A percentile compares a stretch with the other conserved stretches of the same genome.
Evolutionary conservation across 2,888 invertebrate genomes (phyloP).

Genomic region (Idaea biselata): DNA sequence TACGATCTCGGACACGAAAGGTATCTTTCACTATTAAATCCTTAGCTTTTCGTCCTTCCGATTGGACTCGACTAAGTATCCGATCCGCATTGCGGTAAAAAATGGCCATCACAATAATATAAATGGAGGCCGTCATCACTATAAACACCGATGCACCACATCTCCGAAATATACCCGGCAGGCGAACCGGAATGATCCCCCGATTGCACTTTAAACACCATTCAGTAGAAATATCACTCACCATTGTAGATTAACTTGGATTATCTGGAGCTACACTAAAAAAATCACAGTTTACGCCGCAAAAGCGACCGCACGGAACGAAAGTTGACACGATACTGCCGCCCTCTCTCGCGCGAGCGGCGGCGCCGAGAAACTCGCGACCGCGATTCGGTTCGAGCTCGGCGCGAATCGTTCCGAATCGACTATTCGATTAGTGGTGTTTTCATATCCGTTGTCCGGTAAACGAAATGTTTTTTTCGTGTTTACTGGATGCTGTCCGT

Average conservation of each 20-base stretch:
- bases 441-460: conserved; percentile 69
- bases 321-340: conserved; percentile 81
- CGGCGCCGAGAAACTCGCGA: conserved; percentile 71
- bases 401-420: conserved; percentile 72
- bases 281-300: conserved; percentile 80
- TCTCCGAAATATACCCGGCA: conserved; percentile 68
- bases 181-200: conserved; percentile 48
- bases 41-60: conserved; percentile 34
- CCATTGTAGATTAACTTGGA: conserved; percentile 82
- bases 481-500: conserved; percentile 46
- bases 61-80: conserved; percentile 43
- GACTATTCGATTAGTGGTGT: conserved; percentile 69
- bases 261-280: conserved; percentile 82
- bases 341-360: conserved; percentile 79
- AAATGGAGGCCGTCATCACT: conserved; percentile 79
- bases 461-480: conserved; percentile 46
- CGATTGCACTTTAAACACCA: conserved; percentile 64
- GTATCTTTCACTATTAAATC: conserved; percentile 29
- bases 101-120: conserved; percentile 79
- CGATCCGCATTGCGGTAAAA: conserved; percentile 80
- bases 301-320: conserved; percentile 79
- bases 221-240: conserved; percentile 76
- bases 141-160: conserved; percentile 76
- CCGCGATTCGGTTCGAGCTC: conserved; percentile 70
- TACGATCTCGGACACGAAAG: conserved; percentile 31